Evolutionary conservation across 2,113 vertebrate genomes (phyloP).

Genomic region (Argyrosomus japonicus): DNA sequence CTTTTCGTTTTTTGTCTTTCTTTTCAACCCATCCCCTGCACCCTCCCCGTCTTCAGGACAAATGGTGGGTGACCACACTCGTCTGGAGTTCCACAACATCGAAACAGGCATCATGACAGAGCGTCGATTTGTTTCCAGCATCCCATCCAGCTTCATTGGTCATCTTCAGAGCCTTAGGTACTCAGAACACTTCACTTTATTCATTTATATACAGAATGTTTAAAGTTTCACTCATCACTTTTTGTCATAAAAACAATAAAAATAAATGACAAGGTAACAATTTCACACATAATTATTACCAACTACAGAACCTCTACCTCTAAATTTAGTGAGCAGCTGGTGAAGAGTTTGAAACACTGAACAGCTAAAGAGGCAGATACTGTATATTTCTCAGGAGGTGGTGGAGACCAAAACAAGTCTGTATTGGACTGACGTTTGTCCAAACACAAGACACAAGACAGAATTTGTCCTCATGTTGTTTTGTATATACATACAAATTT

Average conservation of each 20-base stretch:
- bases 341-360: too few relatives aligned
- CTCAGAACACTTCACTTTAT: background rate
- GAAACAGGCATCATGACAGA: conserved; percentile 99
- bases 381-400: background rate
- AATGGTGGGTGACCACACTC: conserved; percentile 98
- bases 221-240: background rate
- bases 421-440: background rate
- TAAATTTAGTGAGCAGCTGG: background rate
- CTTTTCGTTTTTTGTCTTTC: conserved; percentile 80
- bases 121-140: conserved; percentile 93
- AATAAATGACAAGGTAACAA: background rate
- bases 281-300: background rate
- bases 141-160: conserved; percentile 98
- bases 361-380: too few relatives aligned
- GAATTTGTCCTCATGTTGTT: background rate
- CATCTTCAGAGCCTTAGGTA: conserved; percentile 95
- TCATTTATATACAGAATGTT: background rate
- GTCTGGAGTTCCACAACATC: conserved; percentile 99
- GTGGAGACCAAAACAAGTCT: background rate
- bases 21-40: conserved; percentile 81
- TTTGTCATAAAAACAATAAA: background rate
- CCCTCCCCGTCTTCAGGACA: conserved; percentile 88
- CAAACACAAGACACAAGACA: background rate
- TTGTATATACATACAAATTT: too few relatives aligned
- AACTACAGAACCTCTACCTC: background rate